Conservation (phyloP, 2,113 vertebrate species). For the Gobius niger region DNA sequence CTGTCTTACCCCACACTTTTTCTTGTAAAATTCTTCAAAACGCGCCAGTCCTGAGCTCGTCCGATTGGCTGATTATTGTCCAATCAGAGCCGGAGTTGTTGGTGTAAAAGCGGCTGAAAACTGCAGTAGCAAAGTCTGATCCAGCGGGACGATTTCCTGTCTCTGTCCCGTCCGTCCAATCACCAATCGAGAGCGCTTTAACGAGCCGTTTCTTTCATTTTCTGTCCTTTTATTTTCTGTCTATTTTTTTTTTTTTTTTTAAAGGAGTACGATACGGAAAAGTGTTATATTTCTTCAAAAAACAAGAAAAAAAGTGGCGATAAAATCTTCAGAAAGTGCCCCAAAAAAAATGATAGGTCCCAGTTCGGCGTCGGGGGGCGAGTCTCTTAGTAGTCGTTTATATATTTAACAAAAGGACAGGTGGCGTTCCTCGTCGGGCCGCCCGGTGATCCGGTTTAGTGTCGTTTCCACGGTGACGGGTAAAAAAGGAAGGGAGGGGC, state of each 20-base stretch:
- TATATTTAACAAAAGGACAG: conserved; percentile 2
- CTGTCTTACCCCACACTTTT: neutral
- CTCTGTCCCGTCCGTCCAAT: neutral
- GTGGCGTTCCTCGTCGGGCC: conserved; percentile 4
- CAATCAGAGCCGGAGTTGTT: conserved; percentile 33
- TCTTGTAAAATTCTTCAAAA: conserved; percentile 1
- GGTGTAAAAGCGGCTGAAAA: neutral
- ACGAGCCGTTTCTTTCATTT: neutral
- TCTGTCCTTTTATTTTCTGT: too few species aligned
- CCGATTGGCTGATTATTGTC: conserved; percentile 28
- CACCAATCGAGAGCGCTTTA: neutral
- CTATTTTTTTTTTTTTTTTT: conserved; percentile 18
- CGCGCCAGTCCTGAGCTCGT: conserved; percentile 37
- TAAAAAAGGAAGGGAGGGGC: neutral
- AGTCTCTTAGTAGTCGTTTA: conserved; percentile 41
- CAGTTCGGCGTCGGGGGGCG: neutral
- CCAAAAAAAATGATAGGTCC: conserved; percentile 17
- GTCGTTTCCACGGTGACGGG: conserved; percentile 38
- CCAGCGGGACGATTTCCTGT: neutral
- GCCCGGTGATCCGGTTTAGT: neutral
- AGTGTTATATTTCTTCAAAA: conserved; percentile 20
- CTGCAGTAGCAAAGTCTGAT: neutral
- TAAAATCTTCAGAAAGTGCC: conserved; percentile 15
- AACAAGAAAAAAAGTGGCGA: conserved; percentile 37
- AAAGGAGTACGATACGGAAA: conserved; percentile 24